Percentiles rank a stretch among this genome's conserved stretches.
phyloP scores from a whole-genome alignment of 2,888 invertebrate species.

The Nasonovia ribisnigri region DNA sequence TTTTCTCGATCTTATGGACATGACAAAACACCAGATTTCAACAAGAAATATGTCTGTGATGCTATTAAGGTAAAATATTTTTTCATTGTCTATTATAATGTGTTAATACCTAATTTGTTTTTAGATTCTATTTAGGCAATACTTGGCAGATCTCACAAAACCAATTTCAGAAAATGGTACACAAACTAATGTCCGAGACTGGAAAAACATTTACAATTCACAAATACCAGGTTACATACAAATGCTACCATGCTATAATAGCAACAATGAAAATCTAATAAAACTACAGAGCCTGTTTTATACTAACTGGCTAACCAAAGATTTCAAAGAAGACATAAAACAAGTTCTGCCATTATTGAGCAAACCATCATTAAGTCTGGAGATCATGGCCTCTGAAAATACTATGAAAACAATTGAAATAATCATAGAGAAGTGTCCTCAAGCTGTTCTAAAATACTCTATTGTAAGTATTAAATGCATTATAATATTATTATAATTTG shows the following conservation, averaged over 20 bases:
- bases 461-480: constrained; percentile 72
- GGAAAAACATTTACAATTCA: constrained; percentile 59
- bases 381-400: constrained; percentile 69
- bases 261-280: constrained; percentile 66
- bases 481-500: neutral
- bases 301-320: constrained; percentile 73
- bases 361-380: constrained; percentile 68
- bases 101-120: constrained; percentile 17
- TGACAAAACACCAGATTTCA: constrained; percentile 57
- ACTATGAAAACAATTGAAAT: constrained; percentile 72
- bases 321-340: constrained; percentile 75
- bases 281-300: constrained; percentile 74
- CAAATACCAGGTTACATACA: constrained; percentile 62
- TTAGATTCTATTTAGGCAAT: constrained; percentile 69
- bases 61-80: constrained; percentile 42
- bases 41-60: constrained; percentile 58
- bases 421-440: constrained; percentile 75
- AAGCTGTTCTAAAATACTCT: constrained; percentile 76
- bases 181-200: constrained; percentile 26
- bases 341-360: constrained; percentile 71
- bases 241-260: constrained; percentile 55
- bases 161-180: constrained; percentile 49
- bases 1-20: constrained; percentile 42
- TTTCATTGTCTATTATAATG: neutral
- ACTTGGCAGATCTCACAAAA: constrained; percentile 68